Percentiles rank a stretch among this genome's conserved stretches.
These are phyloP conservation scores for Drosophila setifemur DNA, from an alignment of 1,140 invertebrate genomes.

Conservation along the genomic window DNA sequence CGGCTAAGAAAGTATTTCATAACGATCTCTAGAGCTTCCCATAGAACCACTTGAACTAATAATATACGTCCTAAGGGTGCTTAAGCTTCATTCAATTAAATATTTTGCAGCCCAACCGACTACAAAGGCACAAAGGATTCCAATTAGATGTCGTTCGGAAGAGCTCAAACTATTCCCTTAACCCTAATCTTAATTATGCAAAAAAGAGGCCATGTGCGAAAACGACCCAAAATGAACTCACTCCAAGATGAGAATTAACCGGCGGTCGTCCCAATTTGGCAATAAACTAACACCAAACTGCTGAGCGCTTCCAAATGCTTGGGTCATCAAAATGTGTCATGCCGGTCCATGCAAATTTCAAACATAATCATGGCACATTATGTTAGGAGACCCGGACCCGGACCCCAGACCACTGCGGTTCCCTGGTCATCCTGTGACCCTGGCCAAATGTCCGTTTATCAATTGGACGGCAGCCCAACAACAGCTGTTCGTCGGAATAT, in stretches of 20 bases:
- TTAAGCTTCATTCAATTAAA: conserved; percentile 13
- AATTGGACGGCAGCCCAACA: conserved; percentile 52
- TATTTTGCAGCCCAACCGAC: conserved; percentile 23
- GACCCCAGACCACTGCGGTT: not conserved
- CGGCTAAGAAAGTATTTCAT: not conserved
- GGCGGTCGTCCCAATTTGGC: conserved; percentile 20
- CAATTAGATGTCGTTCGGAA: conserved; percentile 53
- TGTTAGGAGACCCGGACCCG: conserved; percentile 19
- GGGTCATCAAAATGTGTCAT: conserved; percentile 67
- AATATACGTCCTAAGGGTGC: not conserved
- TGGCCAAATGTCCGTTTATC: conserved; percentile 55
- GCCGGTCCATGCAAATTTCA: conserved; percentile 66
- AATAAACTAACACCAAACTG: conserved; percentile 60
- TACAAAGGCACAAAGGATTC: conserved; percentile 35
- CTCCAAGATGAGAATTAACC: not conserved
- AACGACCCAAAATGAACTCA: conserved; percentile 23
- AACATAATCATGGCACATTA: conserved; percentile 78
- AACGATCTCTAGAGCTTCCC: conserved; percentile 1
- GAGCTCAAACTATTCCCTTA: conserved; percentile 5
- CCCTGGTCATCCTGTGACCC: conserved; percentile 24
- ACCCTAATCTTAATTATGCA: conserved; percentile 72
- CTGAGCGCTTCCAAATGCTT: conserved; percentile 41
- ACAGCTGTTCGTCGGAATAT: conserved; percentile 66
- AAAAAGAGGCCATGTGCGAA: conserved; percentile 62
- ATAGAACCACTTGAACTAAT: not conserved